These are phyloP conservation scores for Oncopodura yosiiana DNA, from an alignment of 1,140 invertebrate species.

Conservation along the genomic window DNA sequence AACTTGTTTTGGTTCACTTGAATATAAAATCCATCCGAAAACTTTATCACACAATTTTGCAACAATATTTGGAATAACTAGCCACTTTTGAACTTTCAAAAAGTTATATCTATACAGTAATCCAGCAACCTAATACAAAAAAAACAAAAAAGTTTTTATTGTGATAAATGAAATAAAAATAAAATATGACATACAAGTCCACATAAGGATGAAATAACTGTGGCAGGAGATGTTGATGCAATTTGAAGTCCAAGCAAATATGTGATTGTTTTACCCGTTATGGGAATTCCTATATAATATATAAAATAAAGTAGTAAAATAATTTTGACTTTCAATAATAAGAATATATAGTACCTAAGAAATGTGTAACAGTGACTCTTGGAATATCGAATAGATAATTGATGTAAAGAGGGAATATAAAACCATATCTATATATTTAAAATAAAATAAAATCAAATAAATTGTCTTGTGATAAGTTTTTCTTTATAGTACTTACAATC, in stretches of 20 bases:
- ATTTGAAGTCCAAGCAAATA: constrained; percentile 49
- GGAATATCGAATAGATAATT: constrained; percentile 48
- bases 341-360: no score
- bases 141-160: constrained; percentile 5
- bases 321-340: no score
- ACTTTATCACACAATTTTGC: constrained; percentile 39
- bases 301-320: no score
- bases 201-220: constrained; percentile 38
- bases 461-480: constrained; percentile 1
- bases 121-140: constrained; percentile 42
- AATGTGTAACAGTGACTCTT: constrained; percentile 43
- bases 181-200: constrained; percentile 39
- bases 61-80: constrained; percentile 42
- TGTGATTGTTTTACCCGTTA: constrained; percentile 48
- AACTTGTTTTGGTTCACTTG: constrained; percentile 40
- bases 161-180: constrained; percentile 7
- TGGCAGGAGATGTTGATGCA: constrained; percentile 38
- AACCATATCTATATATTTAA: constrained; percentile 39
- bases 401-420: constrained; percentile 45
- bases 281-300: no score
- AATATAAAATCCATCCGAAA: constrained; percentile 43
- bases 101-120: constrained; percentile 45
- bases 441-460: not conserved
- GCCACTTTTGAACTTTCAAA: constrained; percentile 40
- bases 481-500: constrained; percentile 39